These are phyloP conservation scores for Trigoniulus corallinus DNA, from an alignment of 1,140 invertebrate genomes.

Conservation along the genomic window DNA sequence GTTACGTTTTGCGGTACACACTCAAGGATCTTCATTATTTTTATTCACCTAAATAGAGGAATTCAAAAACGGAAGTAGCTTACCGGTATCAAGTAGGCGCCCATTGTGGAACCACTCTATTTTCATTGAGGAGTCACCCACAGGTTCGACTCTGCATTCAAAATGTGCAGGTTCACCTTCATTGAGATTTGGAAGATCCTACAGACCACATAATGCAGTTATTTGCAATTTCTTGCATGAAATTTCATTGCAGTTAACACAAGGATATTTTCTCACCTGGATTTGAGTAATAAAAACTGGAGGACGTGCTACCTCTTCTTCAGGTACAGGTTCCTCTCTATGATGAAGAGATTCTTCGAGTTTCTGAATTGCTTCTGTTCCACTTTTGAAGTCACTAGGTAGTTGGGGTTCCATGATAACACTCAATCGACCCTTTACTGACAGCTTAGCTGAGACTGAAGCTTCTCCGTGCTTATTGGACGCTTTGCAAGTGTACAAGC, in stretches of 20 bases:
- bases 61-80: too few species aligned
- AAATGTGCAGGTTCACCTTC: slow-evolving; percentile 81
- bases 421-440: slow-evolving; percentile 60
- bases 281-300: slow-evolving; percentile 70
- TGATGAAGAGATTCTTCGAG: slow-evolving; percentile 77
- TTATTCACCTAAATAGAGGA: background rate
- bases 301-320: slow-evolving; percentile 70
- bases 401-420: slow-evolving; percentile 81
- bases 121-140: slow-evolving; percentile 66
- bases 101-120: slow-evolving; percentile 93
- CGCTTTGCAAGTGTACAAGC: slow-evolving; percentile 74
- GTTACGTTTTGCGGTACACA: background rate
- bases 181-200: slow-evolving; percentile 59
- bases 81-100: slow-evolving; percentile 48
- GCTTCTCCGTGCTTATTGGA: slow-evolving; percentile 80
- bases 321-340: slow-evolving; percentile 56
- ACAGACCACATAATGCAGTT: too few species aligned
- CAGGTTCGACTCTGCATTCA: slow-evolving; percentile 74
- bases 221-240: background rate
- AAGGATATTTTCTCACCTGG: slow-evolving; percentile 1
- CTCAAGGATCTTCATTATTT: background rate
- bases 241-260: background rate
- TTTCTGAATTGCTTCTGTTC: slow-evolving; percentile 75
- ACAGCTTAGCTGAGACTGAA: slow-evolving; percentile 63
- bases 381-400: slow-evolving; percentile 63